Conservation (phyloP, 1,140 invertebrate species). For the Charaxes varanes region DNA sequence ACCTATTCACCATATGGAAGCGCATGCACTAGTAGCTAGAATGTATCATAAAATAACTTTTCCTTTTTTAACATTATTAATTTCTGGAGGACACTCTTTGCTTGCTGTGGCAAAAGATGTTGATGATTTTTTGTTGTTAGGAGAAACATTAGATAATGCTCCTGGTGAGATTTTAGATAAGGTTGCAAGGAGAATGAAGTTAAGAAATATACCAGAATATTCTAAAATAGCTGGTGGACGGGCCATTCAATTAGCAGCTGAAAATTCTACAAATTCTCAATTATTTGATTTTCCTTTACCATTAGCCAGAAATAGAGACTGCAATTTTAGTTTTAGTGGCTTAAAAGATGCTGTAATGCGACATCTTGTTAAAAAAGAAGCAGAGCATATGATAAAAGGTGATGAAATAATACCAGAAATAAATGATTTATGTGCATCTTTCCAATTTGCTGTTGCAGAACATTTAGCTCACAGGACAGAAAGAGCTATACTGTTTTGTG, state of each 20-base stretch:
- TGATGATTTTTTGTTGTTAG: slow-evolving; percentile 86
- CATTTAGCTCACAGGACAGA: slow-evolving; percentile 89
- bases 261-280: slow-evolving; percentile 77
- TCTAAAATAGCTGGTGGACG: slow-evolving; percentile 84
- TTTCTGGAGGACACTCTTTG: slow-evolving; percentile 95
- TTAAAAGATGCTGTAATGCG: slow-evolving; percentile 45
- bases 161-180: slow-evolving; percentile 96
- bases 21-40: slow-evolving; percentile 93
- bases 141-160: slow-evolving; percentile 86
- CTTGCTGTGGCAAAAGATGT: slow-evolving; percentile 85
- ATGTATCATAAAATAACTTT: slow-evolving; percentile 83
- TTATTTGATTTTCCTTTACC: slow-evolving; percentile 81
- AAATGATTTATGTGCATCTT: slow-evolving; percentile 90
- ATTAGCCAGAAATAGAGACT: slow-evolving; percentile 72
- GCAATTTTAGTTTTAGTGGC: slow-evolving; percentile 66
- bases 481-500: slow-evolving; percentile 86
- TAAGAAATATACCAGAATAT: slow-evolving; percentile 86
- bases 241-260: slow-evolving; percentile 89
- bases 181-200: slow-evolving; percentile 88
- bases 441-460: slow-evolving; percentile 83
- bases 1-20: slow-evolving; percentile 99
- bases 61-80: slow-evolving; percentile 92
- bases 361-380: slow-evolving; percentile 44
- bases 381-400: slow-evolving; percentile 64
- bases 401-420: slow-evolving; percentile 85